Base-by-base conservation (phyloP, 2,888 invertebrate species). In the Itoplectis maculator region DNA sequence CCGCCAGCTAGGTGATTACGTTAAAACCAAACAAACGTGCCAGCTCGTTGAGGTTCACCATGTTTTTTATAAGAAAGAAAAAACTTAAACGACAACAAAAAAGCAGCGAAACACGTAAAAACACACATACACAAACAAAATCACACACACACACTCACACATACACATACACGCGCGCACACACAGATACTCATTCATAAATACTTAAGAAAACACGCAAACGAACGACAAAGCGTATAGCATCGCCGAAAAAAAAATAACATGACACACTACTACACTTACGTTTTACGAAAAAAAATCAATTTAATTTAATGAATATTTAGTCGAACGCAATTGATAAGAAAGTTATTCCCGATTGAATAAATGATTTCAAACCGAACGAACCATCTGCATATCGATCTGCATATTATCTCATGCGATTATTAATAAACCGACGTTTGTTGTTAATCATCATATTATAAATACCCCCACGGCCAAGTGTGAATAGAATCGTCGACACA, bases 1-100 rank as follows among this genome's bases (percentile, higher is more conserved):
- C 94, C 94, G 84, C 94, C 94, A 89, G 93, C 94, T 92, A 94
- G 94, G 94, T 94, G 92, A 92, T 92, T 92, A 92, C 90, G 90
- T 90, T 92, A 92, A 88, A 89, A 87, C 90, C 87, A 88, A 89
- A 87, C 84, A 88, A 88, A 89, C 86, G 87, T 87, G 88, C 86
- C 88, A 88, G 87, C 81, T 86, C 86, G 84, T 87, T 86, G 85
- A 82, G 63, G 86, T 85, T 85, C 88, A 87, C 76, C 88, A 86
- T 88, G 84, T 86, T 88, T 87, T 86, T 86, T 86, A 87, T 79
- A 56, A 61, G 63, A 81, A 77, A 49, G 42, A 68, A 45, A 65
- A 83, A 61, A 49, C 51, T 37, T 13, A 61, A 65, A 29, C 35
- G 45, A 69, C 11, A 18, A 23, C n/a, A 56, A 70, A 78, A 35